Percentiles rank a stretch among this genome's conserved stretches.
Evolutionary conservation across 2,888 invertebrate genomes (phyloP).

Genomic region (Meteorus cinctellus): DNA sequence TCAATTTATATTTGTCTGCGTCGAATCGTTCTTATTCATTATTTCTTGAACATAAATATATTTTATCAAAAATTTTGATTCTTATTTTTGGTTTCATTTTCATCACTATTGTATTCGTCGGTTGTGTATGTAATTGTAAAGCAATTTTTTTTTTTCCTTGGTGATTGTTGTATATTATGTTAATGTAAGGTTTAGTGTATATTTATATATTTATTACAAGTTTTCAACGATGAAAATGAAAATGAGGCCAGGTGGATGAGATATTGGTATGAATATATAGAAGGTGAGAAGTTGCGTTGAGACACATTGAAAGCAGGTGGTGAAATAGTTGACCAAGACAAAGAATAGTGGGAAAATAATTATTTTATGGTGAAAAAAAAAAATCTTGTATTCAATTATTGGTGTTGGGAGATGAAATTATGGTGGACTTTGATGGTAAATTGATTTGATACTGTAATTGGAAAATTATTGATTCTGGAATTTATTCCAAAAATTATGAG

Average conservation of each 20-base stretch:
- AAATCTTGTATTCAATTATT: too few relatives aligned
- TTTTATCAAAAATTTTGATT: not conserved
- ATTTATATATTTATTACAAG: not conserved
- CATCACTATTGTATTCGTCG: too few relatives aligned
- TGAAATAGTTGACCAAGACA: not conserved
- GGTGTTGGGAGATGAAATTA: too few relatives aligned
- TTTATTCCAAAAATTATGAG: too few relatives aligned
- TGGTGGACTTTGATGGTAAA: too few relatives aligned
- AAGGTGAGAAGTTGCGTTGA: slow-evolving; percentile 6
- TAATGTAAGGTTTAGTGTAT: not conserved
- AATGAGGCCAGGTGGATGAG: slow-evolving; percentile 1
- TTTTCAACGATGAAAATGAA: not conserved
- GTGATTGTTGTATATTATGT: not conserved
- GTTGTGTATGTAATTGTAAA: too few relatives aligned
- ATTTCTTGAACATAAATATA: not conserved
- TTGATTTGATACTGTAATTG: too few relatives aligned
- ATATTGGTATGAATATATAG: not conserved
- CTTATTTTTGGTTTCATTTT: too few relatives aligned
- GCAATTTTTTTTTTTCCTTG: too few relatives aligned
- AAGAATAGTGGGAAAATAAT: not conserved
- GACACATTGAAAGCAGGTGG: not conserved
- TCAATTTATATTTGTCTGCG: slow-evolving; percentile 46
- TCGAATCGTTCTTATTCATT: slow-evolving; percentile 27
- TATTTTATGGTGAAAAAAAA: too few relatives aligned
- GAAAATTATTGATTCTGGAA: too few relatives aligned